Conservation (phyloP, 2,888 invertebrate genomes). For the Rugalucina vietnamica region DNA sequence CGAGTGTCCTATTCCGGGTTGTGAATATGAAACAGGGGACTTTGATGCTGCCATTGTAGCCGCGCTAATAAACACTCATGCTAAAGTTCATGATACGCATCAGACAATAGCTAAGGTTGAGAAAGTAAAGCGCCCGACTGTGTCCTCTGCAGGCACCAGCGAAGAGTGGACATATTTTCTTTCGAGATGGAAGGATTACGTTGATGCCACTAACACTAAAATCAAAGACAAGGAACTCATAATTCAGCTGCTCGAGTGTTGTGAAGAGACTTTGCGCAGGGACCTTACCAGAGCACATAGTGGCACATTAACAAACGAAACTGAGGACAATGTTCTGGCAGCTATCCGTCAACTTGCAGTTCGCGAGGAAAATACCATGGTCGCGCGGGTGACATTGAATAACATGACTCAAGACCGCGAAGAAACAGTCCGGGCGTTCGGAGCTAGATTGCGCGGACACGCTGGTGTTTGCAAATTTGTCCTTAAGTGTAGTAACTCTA, state of each 20-base stretch:
- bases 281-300: conserved; percentile 49
- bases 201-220: conserved; percentile 53
- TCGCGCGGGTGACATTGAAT: conserved; percentile 32
- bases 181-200: conserved; percentile 60
- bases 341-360: conserved; percentile 46
- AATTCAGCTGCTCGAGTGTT: conserved; percentile 63
- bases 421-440: conserved; percentile 59
- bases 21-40: conserved; percentile 47
- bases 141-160: conserved; percentile 40
- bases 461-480: conserved; percentile 61
- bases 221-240: conserved; percentile 48
- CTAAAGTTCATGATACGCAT: not conserved
- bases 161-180: conserved; percentile 62
- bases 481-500: conserved; percentile 38
- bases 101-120: conserved; percentile 11
- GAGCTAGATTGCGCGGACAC: conserved; percentile 61
- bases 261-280: conserved; percentile 58
- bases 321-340: conserved; percentile 13
- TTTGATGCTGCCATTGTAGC: conserved; percentile 53
- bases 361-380: conserved; percentile 34
- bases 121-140: not conserved
- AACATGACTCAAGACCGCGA: conserved; percentile 63
- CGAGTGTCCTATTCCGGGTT: conserved; percentile 1
- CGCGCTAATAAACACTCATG: conserved; percentile 49
- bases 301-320: not conserved